Evolutionary conservation across 2,888 invertebrate genomes (phyloP).

Genomic region (Sericinus montela): DNA sequence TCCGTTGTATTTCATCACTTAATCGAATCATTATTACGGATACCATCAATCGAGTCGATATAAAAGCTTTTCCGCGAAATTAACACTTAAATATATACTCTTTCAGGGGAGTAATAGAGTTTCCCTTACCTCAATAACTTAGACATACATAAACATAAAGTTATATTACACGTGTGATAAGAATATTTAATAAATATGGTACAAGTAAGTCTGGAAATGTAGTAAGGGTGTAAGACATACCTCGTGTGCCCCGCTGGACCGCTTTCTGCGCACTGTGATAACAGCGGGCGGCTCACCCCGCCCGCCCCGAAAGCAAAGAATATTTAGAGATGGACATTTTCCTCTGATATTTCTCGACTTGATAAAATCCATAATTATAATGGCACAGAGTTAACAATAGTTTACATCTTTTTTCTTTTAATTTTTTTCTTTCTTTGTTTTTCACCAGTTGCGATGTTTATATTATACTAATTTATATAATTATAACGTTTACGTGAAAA

Average conservation of each 20-base stretch:
- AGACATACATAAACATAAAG: background rate
- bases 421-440: too few species aligned
- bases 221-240: conserved; percentile 33
- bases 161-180: background rate
- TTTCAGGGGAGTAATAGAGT: background rate
- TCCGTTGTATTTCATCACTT: background rate
- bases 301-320: conserved; percentile 30
- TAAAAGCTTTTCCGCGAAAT: conserved; percentile 5
- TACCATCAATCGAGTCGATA: conserved; percentile 5
- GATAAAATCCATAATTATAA: too few species aligned
- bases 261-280: conserved; percentile 52
- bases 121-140: background rate
- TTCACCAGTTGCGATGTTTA: too few species aligned
- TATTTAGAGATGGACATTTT: conserved; percentile 8
- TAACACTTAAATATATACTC: background rate
- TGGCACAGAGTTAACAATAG: too few species aligned
- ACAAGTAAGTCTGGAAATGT: conserved; percentile 1
- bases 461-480: too few species aligned
- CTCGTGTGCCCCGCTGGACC: conserved; percentile 43
- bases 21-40: conserved; percentile 1
- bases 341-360: background rate
- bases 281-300: conserved; percentile 29
- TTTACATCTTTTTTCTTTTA: too few species aligned
- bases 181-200: background rate
- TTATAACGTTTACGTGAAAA: too few species aligned